phyloP scores from a whole-genome alignment of 2,888 invertebrate species.

The Dicroscelio sp. region DNA sequence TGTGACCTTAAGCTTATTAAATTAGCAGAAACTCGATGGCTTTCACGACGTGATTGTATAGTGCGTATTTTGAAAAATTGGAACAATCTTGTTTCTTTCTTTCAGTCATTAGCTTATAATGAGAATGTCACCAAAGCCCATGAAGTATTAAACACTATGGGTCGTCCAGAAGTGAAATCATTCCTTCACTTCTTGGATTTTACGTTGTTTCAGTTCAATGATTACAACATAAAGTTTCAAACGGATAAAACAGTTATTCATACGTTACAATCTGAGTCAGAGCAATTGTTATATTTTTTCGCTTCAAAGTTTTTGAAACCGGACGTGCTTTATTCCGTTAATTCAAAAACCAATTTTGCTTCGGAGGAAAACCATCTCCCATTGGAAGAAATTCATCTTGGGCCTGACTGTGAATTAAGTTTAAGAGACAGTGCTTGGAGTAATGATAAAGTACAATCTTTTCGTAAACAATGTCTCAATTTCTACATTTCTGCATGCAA shows the following conservation, averaged over 20 bases:
- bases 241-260: neutral
- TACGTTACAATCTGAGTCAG: neutral
- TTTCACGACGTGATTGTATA: constrained; percentile 37
- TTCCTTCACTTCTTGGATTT: constrained; percentile 40
- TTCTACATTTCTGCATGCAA: constrained; percentile 28
- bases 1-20: constrained; percentile 35
- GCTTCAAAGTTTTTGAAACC: neutral
- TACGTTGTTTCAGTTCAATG: too few relatives aligned
- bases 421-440: neutral
- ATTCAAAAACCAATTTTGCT: constrained; percentile 9
- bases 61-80: constrained; percentile 34
- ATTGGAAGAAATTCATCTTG: neutral
- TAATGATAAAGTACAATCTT: neutral
- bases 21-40: constrained; percentile 57
- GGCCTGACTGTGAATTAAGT: neutral
- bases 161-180: neutral
- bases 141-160: neutral
- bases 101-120: neutral
- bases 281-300: neutral
- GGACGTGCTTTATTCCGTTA: neutral
- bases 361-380: neutral
- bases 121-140: neutral
- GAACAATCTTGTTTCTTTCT: constrained; percentile 20
- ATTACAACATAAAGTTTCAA: constrained; percentile 9
- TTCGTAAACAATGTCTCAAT: constrained; percentile 1